Conservation (phyloP, 2,113 vertebrate species). For the Laticauda colubrina region DNA sequence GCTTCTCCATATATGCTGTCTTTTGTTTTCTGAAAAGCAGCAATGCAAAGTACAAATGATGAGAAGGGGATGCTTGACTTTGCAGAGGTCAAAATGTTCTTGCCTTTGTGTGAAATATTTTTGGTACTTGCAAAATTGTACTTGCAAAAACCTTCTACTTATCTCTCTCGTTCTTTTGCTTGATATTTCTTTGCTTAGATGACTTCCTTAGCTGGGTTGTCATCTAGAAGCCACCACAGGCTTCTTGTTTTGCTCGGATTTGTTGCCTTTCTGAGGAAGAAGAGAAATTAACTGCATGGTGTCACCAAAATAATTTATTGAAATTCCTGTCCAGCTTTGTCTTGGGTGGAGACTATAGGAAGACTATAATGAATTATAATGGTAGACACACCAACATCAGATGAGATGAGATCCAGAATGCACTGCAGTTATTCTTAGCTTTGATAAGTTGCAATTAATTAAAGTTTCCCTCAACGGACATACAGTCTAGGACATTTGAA, state of each 20-base stretch:
- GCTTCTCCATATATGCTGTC: not conserved
- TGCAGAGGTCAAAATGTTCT: conserved; percentile 23
- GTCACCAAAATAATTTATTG: not conserved
- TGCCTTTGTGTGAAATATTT: conserved; percentile 31
- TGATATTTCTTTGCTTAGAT: not conserved
- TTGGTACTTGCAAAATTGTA: conserved; percentile 22
- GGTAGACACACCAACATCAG: conserved; percentile 14
- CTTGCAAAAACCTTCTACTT: conserved; percentile 28
- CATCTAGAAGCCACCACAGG: not conserved
- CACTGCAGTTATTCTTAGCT: not conserved
- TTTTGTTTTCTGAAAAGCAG: conserved; percentile 10
- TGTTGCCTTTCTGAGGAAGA: not conserved
- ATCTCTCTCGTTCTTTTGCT: conserved; percentile 34
- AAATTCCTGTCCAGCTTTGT: conserved; percentile 3
- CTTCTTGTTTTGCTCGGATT: not conserved
- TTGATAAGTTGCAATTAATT: conserved; percentile 10
- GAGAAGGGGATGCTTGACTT: not conserved
- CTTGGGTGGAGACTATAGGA: not conserved
- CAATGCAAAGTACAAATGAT: not conserved
- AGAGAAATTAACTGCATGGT: conserved; percentile 14
- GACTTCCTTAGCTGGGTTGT: not conserved
- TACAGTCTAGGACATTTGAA: not conserved
- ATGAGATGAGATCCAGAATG: not conserved
- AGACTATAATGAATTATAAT: conserved; percentile 18
- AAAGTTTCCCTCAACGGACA: conserved; percentile 4